These are phyloP conservation scores for Caenorhabditis plicata DNA, from an alignment of 2,888 invertebrate species.

Conservation along the genomic window DNA sequence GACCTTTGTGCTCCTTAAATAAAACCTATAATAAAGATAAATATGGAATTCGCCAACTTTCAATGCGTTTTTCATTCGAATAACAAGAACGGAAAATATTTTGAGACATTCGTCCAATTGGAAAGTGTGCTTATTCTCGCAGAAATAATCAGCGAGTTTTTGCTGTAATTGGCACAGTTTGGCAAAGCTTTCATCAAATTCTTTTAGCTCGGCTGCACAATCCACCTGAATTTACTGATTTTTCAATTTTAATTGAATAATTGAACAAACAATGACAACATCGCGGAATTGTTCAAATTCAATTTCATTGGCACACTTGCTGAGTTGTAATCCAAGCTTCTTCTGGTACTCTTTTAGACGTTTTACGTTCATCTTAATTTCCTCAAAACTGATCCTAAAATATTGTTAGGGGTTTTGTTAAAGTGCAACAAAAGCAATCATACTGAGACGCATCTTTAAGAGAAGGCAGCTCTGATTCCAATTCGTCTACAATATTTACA, in stretches of 20 bases:
- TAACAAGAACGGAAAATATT: constrained; percentile 55
- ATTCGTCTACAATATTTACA: constrained; percentile 13
- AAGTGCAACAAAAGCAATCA: too few relatives aligned
- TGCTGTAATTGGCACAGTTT: constrained; percentile 10
- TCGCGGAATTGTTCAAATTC: constrained; percentile 20
- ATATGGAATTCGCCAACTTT: too few relatives aligned
- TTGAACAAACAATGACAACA: constrained; percentile 7
- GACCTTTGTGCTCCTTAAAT: constrained; percentile 15
- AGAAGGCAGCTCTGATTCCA: constrained; percentile 23
- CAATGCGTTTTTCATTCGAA: constrained; percentile 41
- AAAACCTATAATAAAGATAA: too few relatives aligned
- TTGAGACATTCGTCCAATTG: constrained; percentile 62
- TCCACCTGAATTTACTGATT: constrained; percentile 15
- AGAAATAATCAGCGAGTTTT: constrained; percentile 37
- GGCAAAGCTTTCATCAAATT: constrained; percentile 15
- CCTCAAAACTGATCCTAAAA: constrained; percentile 40
- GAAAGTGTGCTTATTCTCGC: constrained; percentile 46
- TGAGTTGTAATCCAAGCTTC: constrained; percentile 26
- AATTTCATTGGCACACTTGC: constrained; percentile 1
- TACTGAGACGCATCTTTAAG: constrained; percentile 29
- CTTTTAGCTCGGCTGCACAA: constrained; percentile 18
- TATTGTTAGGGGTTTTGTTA: too few relatives aligned
- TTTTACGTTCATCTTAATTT: constrained; percentile 26
- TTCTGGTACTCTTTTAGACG: constrained; percentile 12
- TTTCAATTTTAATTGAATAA: neutral